Base-by-base conservation (phyloP, 2,113 vertebrate genomes). In the Heterotis niloticus region DNA sequence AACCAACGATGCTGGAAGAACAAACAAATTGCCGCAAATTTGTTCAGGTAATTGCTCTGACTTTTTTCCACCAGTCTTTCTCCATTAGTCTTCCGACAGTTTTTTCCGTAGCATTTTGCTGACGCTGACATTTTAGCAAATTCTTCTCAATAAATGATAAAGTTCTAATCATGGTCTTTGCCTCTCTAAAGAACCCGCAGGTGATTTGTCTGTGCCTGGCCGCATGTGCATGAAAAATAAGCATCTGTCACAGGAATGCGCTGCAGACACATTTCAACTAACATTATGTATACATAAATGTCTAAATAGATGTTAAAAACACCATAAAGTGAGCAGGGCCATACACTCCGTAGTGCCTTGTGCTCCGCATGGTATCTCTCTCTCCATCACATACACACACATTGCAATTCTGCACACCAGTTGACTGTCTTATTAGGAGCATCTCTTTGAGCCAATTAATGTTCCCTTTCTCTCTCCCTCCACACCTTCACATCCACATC, bases 1-100 rank as follows among this genome's bases (percentile, higher is more conserved):
- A 26, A 11, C 52, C 44, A 20, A 57, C 18, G 11, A 73, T 73
- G 20, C 52, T 73, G 71, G 11, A 52, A 54, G 23, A 4, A 73
- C 71, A 73, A 73, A 73, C 71, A 73, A 73, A 56, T 54, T 20
- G n/a, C 71, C 56, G 9, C 52, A 57, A 73, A 73, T 73, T 73
- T 73, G 71, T 54, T 73, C 71, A 17, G 71, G 51, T 73, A 73
- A 73, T 73, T 56, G 51, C 51, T n/a, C 56, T 16, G 51, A 54
- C 51, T 56, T 14, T 23, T 57, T 73, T 54, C 71, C 23, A 62
- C 13, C 71, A 56, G 11, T 24, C 23, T 66, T n/a, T 66, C 23
- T 23, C 23, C 23, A 66, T 66, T 66, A 66, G 20, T 11, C 23
- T 56, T 11, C 23, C n/a, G 51, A 24, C 13, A 4, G 4, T 4